These are phyloP conservation scores for Dendropsophus ebraccatus DNA, from an alignment of 2,113 vertebrate genomes.

Conservation along the genomic window DNA sequence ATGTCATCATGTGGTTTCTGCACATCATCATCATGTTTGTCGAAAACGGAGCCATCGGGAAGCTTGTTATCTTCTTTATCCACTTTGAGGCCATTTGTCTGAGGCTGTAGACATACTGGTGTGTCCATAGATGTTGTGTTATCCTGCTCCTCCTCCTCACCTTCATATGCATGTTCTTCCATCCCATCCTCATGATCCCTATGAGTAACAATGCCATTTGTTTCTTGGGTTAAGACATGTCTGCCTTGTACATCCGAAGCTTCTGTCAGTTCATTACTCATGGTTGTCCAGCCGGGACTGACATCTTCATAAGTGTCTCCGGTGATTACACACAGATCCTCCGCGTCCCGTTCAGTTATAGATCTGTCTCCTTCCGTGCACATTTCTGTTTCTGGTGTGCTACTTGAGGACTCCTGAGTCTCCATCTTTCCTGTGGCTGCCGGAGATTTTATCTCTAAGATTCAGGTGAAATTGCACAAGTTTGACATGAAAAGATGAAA, in stretches of 20 bases:
- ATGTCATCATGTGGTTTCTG: slow-evolving; percentile 23
- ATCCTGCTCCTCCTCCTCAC: neutral
- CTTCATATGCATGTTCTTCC: slow-evolving; percentile 3
- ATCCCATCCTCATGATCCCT: neutral
- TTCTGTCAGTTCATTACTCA: slow-evolving; percentile 24
- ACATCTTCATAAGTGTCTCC: slow-evolving; percentile 31
- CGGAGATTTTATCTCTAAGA: slow-evolving; percentile 61
- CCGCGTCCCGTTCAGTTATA: neutral
- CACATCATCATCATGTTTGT: neutral
- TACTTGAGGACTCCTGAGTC: slow-evolving; percentile 43
- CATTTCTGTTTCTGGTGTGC: slow-evolving; percentile 2
- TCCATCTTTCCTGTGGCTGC: slow-evolving; percentile 49
- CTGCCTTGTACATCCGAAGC: neutral
- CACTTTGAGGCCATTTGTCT: slow-evolving; percentile 14
- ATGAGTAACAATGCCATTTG: neutral
- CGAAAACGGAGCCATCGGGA: neutral
- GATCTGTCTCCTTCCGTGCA: neutral
- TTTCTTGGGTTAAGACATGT: neutral
- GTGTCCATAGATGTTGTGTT: neutral
- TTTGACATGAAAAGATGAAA: slow-evolving; percentile 55
- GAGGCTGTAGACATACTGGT: neutral
- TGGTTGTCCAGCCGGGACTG: neutral
- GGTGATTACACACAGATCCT: neutral
- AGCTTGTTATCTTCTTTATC: slow-evolving; percentile 1
- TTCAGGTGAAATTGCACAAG: slow-evolving; percentile 58